Evolutionary conservation across 2,888 invertebrate species (phyloP).

Genomic region (Isotomurus palustris): DNA sequence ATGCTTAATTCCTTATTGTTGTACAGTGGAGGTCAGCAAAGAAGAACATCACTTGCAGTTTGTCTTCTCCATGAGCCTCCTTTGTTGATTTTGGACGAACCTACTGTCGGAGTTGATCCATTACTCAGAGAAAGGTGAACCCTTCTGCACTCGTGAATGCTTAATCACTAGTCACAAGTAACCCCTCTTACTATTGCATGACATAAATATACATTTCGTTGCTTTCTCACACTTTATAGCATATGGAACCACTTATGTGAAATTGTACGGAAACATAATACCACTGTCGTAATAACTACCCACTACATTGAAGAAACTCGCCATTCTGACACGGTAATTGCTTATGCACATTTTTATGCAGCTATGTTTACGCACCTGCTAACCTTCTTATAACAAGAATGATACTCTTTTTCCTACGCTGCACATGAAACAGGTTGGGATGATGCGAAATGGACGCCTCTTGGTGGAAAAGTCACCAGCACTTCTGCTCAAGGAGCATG

Average conservation of each 20-base stretch:
- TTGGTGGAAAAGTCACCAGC: slow-evolving; percentile 87
- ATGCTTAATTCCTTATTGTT: not conserved
- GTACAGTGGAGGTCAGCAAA: slow-evolving; percentile 87
- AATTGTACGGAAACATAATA: no score
- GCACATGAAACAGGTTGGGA: slow-evolving; percentile 66
- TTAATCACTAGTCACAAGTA: not conserved
- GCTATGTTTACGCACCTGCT: no score
- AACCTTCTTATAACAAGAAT: no score
- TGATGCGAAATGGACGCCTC: slow-evolving; percentile 86
- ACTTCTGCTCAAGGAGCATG: slow-evolving; percentile 68
- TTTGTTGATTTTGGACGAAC: slow-evolving; percentile 83
- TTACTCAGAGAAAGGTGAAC: slow-evolving; percentile 72
- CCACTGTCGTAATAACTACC: no score
- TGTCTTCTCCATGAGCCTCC: slow-evolving; percentile 92
- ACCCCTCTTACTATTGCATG: slow-evolving; percentile 7
- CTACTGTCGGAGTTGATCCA: slow-evolving; percentile 77
- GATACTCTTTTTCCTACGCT: not conserved
- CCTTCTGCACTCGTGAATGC: slow-evolving; percentile 44
- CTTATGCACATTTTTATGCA: no score
- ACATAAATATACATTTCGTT: no score
- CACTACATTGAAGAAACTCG: no score
- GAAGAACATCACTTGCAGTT: slow-evolving; percentile 71
- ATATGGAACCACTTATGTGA: no score
- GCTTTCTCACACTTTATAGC: no score
- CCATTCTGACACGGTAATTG: no score